phyloP scores from a whole-genome alignment of 2,888 invertebrate genomes.

The Patella depressa region DNA sequence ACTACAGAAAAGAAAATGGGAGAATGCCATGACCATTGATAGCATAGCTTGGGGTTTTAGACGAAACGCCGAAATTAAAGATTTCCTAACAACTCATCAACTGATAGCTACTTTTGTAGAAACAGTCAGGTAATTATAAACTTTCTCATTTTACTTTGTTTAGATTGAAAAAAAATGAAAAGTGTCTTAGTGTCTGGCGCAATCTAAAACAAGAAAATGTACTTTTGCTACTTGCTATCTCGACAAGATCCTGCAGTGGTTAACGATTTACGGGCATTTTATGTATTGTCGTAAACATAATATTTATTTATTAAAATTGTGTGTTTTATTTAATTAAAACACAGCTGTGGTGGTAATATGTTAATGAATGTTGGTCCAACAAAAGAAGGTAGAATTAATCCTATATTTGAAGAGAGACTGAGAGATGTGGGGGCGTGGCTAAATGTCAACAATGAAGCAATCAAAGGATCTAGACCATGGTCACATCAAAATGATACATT shows the following conservation, averaged over 20 bases:
- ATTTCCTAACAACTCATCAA: conserved; percentile 76
- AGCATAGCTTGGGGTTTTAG: conserved; percentile 87
- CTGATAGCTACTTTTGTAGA: conserved; percentile 23
- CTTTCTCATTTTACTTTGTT: too few relatives aligned
- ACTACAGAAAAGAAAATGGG: conserved; percentile 87
- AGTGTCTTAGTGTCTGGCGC: too few relatives aligned
- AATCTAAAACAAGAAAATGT: too few relatives aligned
- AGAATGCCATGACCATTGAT: conserved; percentile 92
- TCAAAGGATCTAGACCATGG: conserved; percentile 86
- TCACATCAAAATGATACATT: conserved; percentile 81
- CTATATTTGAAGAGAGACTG: conserved; percentile 71
- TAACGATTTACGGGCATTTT: too few relatives aligned
- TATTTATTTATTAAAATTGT: too few relatives aligned
- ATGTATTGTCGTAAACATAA: too few relatives aligned
- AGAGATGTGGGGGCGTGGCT: conserved; percentile 86
- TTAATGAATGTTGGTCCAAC: conserved; percentile 90
- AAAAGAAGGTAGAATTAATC: conserved; percentile 86
- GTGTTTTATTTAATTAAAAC: too few relatives aligned
- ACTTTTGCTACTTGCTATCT: too few relatives aligned
- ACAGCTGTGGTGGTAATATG: conserved; percentile 73
- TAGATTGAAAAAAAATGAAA: too few relatives aligned
- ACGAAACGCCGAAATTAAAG: conserved; percentile 79
- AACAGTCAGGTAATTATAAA: conserved; percentile 15
- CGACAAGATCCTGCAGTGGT: too few relatives aligned
- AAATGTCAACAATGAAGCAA: conserved; percentile 85